Conservation (phyloP, 2,113 vertebrate genomes). For the Hirundichthys speculiger region DNA sequence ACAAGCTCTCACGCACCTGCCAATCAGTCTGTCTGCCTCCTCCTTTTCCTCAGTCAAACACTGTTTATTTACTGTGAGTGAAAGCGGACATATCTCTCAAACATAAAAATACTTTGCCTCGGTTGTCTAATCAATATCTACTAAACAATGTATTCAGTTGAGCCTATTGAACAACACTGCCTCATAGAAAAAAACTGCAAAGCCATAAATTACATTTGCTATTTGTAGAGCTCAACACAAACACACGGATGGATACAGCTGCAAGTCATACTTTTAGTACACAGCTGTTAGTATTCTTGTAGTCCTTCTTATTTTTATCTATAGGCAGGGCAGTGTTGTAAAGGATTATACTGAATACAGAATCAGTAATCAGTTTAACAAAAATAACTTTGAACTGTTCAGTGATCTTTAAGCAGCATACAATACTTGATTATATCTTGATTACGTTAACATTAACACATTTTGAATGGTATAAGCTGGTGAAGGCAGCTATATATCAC, state of each 20-base stretch:
- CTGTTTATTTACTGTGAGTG: not conserved
- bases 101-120: no score
- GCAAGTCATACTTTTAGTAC: not conserved
- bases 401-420: not conserved
- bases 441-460: no score
- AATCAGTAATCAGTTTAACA: not conserved
- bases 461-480: no score
- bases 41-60: not conserved
- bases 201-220: not conserved
- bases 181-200: not conserved
- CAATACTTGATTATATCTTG: not conserved
- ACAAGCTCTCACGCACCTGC: constrained; percentile 27
- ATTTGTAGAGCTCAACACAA: not conserved
- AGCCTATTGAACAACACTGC: not conserved
- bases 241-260: not conserved
- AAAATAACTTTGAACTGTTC: not conserved
- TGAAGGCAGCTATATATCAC: no score
- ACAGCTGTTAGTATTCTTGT: not conserved
- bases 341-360: not conserved
- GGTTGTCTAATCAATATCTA: not conserved
- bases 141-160: no score
- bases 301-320: not conserved
- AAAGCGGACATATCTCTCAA: not conserved
- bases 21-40: constrained; percentile 13
- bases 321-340: not conserved